Conservation (phyloP, 1,140 invertebrate genomes). For the Lamellibrachia luymesi region DNA sequence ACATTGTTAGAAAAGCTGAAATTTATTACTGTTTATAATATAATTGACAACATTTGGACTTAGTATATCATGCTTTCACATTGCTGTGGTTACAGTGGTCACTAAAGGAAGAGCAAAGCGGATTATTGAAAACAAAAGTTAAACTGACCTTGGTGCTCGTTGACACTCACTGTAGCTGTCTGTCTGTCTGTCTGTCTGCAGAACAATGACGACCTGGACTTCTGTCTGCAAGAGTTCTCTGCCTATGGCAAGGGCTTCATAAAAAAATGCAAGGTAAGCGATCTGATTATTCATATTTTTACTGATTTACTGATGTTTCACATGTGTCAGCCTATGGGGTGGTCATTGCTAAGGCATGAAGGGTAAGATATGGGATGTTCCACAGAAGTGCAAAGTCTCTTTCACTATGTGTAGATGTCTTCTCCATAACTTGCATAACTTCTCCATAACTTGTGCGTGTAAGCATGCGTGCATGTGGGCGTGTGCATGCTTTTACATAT, state of each 20-base stretch:
- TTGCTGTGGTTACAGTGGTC: neutral
- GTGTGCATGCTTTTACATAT: no score
- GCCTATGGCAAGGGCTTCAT: slow-evolving; percentile 62
- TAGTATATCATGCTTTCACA: neutral
- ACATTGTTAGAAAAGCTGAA: slow-evolving; percentile 23
- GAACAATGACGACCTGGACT: slow-evolving; percentile 59
- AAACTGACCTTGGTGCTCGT: neutral
- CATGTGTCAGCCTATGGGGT: no score
- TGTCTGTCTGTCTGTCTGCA: slow-evolving; percentile 37
- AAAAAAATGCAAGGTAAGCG: slow-evolving; percentile 57
- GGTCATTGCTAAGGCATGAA: no score
- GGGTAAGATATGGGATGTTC: no score
- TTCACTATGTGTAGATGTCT: no score
- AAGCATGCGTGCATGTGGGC: no score
- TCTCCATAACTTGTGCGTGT: no score
- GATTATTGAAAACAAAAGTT: neutral
- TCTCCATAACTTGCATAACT: no score
- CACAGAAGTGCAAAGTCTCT: no score
- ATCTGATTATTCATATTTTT: neutral
- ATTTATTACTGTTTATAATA: neutral
- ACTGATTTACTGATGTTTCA: neutral
- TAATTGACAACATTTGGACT: neutral
- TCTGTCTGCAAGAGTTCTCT: slow-evolving; percentile 56
- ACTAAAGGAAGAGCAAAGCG: neutral
- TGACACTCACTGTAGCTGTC: no score